phyloP scores from a whole-genome alignment of 2,113 vertebrate genomes.

The Ceuthmochares aereus region DNA sequence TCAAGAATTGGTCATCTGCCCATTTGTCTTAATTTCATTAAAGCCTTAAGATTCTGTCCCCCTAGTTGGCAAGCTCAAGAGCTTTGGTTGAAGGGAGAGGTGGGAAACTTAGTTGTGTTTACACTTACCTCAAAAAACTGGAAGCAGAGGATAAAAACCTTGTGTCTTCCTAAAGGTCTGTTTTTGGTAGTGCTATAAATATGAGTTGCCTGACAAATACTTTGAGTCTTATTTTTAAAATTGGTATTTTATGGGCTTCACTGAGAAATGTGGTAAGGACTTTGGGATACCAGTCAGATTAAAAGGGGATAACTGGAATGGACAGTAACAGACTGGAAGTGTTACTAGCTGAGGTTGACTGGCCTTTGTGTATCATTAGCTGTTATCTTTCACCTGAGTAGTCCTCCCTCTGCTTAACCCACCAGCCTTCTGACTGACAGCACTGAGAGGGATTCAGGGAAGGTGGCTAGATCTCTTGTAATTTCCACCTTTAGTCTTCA shows the following conservation, averaged over 20 bases:
- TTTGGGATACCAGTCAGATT: background rate
- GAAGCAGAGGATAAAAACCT: background rate
- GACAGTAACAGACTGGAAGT: background rate
- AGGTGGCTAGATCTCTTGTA: background rate
- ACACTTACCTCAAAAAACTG: accelerated
- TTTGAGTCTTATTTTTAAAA: background rate
- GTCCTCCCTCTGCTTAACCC: background rate
- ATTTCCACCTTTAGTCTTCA: background rate
- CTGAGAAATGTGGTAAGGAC: background rate
- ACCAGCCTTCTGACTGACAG: background rate
- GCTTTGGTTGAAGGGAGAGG: background rate
- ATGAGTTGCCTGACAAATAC: background rate
- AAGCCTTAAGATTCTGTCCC: background rate
- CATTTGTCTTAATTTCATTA: background rate
- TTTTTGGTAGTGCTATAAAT: background rate
- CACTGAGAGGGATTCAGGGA: background rate
- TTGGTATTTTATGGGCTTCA: background rate
- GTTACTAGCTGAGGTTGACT: background rate
- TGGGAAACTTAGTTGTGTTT: background rate
- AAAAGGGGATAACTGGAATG: accelerated
- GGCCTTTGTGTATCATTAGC: background rate
- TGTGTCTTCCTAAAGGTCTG: accelerated
- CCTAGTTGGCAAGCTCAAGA: background rate
- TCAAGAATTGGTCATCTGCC: background rate
- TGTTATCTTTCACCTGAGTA: background rate